Conservation (phyloP, 2,888 invertebrate species). For the Euzetes globulus region DNA sequence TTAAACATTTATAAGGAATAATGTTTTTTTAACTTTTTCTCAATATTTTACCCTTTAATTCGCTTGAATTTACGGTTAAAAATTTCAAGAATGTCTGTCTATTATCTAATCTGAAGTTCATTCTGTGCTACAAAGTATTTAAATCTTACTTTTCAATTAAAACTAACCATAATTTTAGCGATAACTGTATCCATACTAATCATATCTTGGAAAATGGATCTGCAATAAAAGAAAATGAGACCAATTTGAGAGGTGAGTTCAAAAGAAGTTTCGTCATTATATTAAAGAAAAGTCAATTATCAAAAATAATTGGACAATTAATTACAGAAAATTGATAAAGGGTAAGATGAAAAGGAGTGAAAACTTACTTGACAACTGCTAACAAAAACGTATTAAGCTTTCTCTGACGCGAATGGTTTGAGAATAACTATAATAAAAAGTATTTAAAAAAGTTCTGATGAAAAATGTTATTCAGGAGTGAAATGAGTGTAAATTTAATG, state of each 20-base stretch:
- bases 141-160: neutral
- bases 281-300: neutral
- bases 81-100: neutral
- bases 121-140: neutral
- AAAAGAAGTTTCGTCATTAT: no score
- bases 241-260: neutral
- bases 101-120: neutral
- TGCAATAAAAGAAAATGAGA: conserved; percentile 46
- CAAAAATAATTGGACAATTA: neutral
- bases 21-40: neutral
- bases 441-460: neutral
- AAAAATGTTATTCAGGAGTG: neutral
- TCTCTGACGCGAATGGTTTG: conserved; percentile 62
- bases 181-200: conserved; percentile 72
- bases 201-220: conserved; percentile 81
- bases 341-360: neutral
- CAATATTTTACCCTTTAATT: no score
- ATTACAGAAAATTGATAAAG: neutral
- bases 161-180: conserved; percentile 62
- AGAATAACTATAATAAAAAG: conserved; percentile 51
- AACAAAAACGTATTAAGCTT: conserved; percentile 68
- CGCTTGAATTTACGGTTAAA: neutral
- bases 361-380: conserved; percentile 67
- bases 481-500: neutral
- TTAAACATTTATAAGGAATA: neutral